Percentiles rank a stretch among this genome's conserved stretches.
Conservation (phyloP, 2,888 invertebrate species). For the Tineola bisselliella region DNA sequence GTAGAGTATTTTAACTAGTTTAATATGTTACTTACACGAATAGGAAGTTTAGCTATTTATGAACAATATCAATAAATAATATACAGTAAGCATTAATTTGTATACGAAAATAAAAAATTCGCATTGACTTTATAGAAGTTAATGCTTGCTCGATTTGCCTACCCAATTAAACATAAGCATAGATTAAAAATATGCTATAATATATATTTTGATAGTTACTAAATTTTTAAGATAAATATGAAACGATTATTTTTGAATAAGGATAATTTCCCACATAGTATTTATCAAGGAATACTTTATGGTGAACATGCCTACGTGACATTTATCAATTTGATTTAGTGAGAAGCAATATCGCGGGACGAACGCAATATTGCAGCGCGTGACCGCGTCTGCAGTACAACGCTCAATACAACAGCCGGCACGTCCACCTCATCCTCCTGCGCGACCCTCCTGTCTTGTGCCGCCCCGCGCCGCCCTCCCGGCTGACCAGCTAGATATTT, state of each 20-base stretch:
- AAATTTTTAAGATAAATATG: too few relatives aligned
- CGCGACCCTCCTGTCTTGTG: conserved; percentile 37
- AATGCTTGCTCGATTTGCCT: too few relatives aligned
- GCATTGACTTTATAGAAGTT: too few relatives aligned
- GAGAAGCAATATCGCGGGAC: conserved; percentile 64
- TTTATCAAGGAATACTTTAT: too few relatives aligned
- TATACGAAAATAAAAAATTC: too few relatives aligned
- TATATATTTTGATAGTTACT: too few relatives aligned
- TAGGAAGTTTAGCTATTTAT: neutral
- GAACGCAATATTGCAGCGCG: conserved; percentile 69
- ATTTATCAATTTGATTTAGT: conserved; percentile 13
- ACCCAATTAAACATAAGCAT: too few relatives aligned
- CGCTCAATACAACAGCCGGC: conserved; percentile 67
- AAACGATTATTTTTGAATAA: too few relatives aligned
- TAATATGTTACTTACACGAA: neutral
- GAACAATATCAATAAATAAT: neutral
- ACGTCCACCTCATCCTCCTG: conserved; percentile 47
- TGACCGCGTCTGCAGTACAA: conserved; percentile 67
- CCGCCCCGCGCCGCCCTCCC: conserved; percentile 31
- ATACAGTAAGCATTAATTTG: neutral
- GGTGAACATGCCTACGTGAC: neutral
- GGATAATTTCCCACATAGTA: too few relatives aligned
- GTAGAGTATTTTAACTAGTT: neutral
- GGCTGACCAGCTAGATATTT: conserved; percentile 68
- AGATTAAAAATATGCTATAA: too few relatives aligned